Base-by-base conservation (phyloP, 2,113 vertebrate genomes). In the Melanocharis versteri region DNA sequence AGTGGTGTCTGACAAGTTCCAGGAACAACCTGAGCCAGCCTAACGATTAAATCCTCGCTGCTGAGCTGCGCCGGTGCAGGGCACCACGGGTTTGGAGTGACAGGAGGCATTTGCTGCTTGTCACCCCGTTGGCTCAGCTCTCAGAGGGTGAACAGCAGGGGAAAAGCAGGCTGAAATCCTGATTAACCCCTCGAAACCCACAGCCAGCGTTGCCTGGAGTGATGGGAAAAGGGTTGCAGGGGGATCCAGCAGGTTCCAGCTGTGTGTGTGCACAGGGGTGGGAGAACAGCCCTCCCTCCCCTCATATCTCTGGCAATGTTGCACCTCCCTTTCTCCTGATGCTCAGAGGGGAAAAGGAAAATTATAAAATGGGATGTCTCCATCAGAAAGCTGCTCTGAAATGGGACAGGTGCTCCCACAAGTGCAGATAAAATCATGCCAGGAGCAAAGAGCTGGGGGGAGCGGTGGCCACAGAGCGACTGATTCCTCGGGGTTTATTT, bases 251-350 rank as follows among this genome's bases (percentile, higher is more conserved):
- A 7, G 3, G 20, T 4, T 2, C 15, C 56, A 45, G 82, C 45
- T 61, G 3, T 10, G 18, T 13, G 31, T 3, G 13, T 1, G 0
- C 9, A 6, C 31, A 9, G 15, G 42, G 73, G 10, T 7, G 20
- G 14, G 27, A 8, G 51, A 58, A 19, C 35, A 61, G n/a, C 48
- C 6, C 3, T 17, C 27, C 20, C 42, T 64, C 14, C 42, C 30
- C 13, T 3, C 9, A 0, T 3, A 0, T 4, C 57, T 28, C 62
- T 30, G 44, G 20, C 28, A 65, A 1, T 13, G 5, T 2, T 13
- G 2, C 24, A 14, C n/a, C 22, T 73, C 70, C 24, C 48, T 53
- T 70, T 14, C 77, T 65, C 3, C 11, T 6, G 20, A 1, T 20
- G 44, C 37, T 72, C 81, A 58, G 50, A 24, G 10, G 6, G 33